These are phyloP conservation scores for Polymixis flavicincta DNA, from an alignment of 2,888 invertebrate genomes.

Conservation along the genomic window DNA sequence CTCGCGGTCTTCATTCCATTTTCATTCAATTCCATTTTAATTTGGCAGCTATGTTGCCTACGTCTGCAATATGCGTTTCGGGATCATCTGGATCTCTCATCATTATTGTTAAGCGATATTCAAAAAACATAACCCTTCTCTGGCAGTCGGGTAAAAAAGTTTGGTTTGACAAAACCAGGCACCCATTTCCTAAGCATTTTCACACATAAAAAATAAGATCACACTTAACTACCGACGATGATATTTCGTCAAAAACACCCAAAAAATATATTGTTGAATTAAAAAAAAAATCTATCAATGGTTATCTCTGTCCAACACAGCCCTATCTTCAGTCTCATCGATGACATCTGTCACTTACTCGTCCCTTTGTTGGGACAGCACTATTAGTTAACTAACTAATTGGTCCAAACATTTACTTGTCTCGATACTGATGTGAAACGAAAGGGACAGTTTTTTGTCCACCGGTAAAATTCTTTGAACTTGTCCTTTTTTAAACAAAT, in stretches of 20 bases:
- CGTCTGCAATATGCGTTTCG: no score
- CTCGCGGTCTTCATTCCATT: no score
- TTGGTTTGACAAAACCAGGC: not conserved
- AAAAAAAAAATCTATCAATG: not conserved
- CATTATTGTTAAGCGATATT: not conserved
- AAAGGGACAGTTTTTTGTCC: slow-evolving; percentile 58
- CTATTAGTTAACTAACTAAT: slow-evolving; percentile 85
- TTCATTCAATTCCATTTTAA: no score
- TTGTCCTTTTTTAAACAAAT: slow-evolving; percentile 44
- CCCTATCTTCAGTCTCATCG: slow-evolving; percentile 52
- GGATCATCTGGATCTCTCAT: not conserved
- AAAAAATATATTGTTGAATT: not conserved
- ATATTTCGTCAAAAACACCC: not conserved
- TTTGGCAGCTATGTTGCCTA: no score
- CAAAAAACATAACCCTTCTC: no score
- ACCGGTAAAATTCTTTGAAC: slow-evolving; percentile 28
- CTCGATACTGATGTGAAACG: slow-evolving; percentile 36
- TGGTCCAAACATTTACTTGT: slow-evolving; percentile 66
- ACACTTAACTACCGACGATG: not conserved
- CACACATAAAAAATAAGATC: not conserved
- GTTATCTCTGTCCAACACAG: slow-evolving; percentile 12
- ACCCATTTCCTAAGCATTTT: no score
- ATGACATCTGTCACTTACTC: slow-evolving; percentile 60
- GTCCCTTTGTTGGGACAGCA: slow-evolving; percentile 70
- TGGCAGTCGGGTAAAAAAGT: not conserved